Evolutionary conservation across 2,797 vertebrate genomes (phyloP), one percentile per base, ranked within the genome.

Genomic region (Artibeus lituratus): DNA sequence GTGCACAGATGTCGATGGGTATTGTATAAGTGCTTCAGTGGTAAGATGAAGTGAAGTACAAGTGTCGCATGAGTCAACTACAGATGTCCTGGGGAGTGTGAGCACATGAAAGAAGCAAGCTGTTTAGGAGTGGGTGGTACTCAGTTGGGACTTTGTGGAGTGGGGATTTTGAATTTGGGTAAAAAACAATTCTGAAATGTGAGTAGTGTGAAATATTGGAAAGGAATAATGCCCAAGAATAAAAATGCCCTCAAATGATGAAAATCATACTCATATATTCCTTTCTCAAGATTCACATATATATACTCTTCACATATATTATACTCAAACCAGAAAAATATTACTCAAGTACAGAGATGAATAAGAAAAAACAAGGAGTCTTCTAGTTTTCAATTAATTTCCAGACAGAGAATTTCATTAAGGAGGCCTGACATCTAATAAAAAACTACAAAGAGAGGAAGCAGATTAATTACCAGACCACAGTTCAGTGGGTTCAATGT

Each of bases 311-410:
- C 32, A 85, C 0, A 29, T 49, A 35, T 32, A 47, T 92, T 73
- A 78, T 49, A 65, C 29, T 85, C 24, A 90, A 26, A 84, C 44
- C 32, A 84, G 11, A 49, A 53, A 91, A 83, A 39, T 87, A 70
- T 77, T 70, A 72, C 65, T 72, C 19, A 84, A 47, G 53, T 35
- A 47, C 11, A 42, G 53, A 90, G 37, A 84, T 84, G 59, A 4
- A 37, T 81, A 69, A 42, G 84, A 70, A 87, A 77, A 62, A 32
- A 35, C 53, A 39, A 81, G 29, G 42, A 37, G 19, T 5, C 51
- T 35, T 72, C 70, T 83, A 35, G 32, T 72, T 90, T 94, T 88
- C 87, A 77, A 90, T 92, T 85, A 93, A 93, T 87, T 94, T 87
- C 51, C 2, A 72, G 89, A 87, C 24, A 84, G 32, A 87, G 44